A percentile compares a stretch with the other conserved stretches of the same genome.
phyloP scores from a whole-genome alignment of 2,797 vertebrate genomes.

The Sorex maritimensis region DNA sequence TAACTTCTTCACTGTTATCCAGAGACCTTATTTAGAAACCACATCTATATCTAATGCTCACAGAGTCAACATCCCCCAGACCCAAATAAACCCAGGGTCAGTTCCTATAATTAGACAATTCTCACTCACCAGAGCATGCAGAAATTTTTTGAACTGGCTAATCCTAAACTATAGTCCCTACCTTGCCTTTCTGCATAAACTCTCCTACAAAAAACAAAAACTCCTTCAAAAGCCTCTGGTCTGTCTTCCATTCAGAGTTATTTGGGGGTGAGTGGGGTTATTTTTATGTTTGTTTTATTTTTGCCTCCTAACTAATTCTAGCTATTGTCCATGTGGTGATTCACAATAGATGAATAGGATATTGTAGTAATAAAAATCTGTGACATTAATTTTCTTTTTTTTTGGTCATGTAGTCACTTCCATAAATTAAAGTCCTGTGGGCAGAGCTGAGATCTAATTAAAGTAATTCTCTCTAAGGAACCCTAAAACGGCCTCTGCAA shows the following conservation, averaged over 20 bases:
- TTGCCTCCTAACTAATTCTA: neutral
- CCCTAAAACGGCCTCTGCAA: neutral
- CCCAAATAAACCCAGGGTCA: neutral
- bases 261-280: no score
- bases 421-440: neutral
- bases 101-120: neutral
- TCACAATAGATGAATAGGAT: neutral
- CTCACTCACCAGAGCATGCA: neutral
- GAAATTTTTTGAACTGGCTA: slow-evolving; percentile 22
- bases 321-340: neutral
- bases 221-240: neutral
- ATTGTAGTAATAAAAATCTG: neutral
- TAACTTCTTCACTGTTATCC: neutral
- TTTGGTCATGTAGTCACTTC: neutral
- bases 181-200: neutral
- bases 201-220: neutral
- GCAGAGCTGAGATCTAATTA: neutral
- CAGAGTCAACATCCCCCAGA: neutral
- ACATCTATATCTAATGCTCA: neutral
- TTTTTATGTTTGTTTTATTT: neutral
- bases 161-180: neutral
- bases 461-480: neutral
- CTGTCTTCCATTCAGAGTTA: neutral
- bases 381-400: neutral
- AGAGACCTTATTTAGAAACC: slow-evolving; percentile 1